Evolutionary conservation across 2,888 invertebrate species (phyloP), one percentile per base, ranked within the genome.

Genomic region (Galerucella nymphaeae): DNA sequence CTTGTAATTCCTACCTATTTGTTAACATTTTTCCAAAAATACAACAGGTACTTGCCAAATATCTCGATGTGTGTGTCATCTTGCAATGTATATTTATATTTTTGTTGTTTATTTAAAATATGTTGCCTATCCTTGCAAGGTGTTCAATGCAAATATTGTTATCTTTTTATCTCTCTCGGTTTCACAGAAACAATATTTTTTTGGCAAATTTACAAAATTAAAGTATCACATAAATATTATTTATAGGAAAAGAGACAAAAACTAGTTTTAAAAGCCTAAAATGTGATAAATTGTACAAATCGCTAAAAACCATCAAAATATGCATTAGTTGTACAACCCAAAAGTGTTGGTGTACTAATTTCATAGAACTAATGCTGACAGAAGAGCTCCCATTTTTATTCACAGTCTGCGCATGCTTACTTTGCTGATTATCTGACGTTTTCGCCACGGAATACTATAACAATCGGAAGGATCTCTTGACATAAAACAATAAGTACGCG

Each of bases 251-350:
- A 62, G 42, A 41, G 18, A 20, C 42, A 41, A 42, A 62, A 62
- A 62, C 18, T 16, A 11, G 13, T 18, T 18, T 16, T 4, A 16
- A 14, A n/a, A 42, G 42, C 66, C 38, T 57, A 41, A 41, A 66
- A 66, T 57, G 57, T 66, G 66, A 66, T 66, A 66, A 42, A 66
- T 66, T 41, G 41, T 55, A 66, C 16, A 66, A 66, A 65, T 30
- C 55, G n/a, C 59, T 38, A 38, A 59, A 38, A 59, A 38, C n/a
- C 13, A 38, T 30, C 13, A n/a, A 38, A n/a, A 38, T 30, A 30
- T n/a, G 18, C 6, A 4, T 62, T 10, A 20, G 42, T 18, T 13
- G 1, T 16, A 18, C 42, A 45, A 41, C 45, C 42, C 42, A 18
- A 41, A 62, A 41, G 5, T n/a, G n/a, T 42, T 62, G 11, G 41